Conservation (phyloP, 2,888 invertebrate species). For the Phengaris alcon region DNA sequence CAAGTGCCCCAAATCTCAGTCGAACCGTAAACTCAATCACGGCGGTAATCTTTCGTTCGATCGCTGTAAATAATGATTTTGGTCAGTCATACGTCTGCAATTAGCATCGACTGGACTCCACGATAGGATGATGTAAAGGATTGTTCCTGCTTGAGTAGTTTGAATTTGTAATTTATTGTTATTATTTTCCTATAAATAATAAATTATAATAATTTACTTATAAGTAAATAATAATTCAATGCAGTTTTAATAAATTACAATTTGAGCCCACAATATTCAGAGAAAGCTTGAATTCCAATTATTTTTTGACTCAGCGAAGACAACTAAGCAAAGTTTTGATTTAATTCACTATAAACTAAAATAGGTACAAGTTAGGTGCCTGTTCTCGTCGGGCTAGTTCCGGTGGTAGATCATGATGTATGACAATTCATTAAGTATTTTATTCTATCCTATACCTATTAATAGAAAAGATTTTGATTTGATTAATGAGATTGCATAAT, state of each 20-base stretch:
- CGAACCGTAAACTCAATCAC: constrained; percentile 10
- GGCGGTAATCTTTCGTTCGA: not conserved
- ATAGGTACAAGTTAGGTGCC: too few relatives aligned
- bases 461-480: too few relatives aligned
- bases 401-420: too few relatives aligned
- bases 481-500: too few relatives aligned
- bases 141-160: not conserved
- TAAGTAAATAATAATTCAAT: not conserved
- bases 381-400: too few relatives aligned
- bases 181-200: not conserved
- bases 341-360: too few relatives aligned
- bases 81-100: not conserved
- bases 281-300: not conserved
- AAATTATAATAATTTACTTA: too few relatives aligned
- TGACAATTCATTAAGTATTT: too few relatives aligned
- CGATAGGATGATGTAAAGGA: not conserved
- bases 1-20: constrained; percentile 2
- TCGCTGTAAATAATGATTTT: not conserved
- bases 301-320: not conserved
- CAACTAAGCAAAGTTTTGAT: too few relatives aligned
- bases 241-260: not conserved
- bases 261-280: too few relatives aligned
- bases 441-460: too few relatives aligned
- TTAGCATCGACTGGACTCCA: not conserved
- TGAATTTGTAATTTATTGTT: not conserved